Evolutionary conservation across 2,113 vertebrate genomes (phyloP).

Genomic region (Grantiella picta): DNA sequence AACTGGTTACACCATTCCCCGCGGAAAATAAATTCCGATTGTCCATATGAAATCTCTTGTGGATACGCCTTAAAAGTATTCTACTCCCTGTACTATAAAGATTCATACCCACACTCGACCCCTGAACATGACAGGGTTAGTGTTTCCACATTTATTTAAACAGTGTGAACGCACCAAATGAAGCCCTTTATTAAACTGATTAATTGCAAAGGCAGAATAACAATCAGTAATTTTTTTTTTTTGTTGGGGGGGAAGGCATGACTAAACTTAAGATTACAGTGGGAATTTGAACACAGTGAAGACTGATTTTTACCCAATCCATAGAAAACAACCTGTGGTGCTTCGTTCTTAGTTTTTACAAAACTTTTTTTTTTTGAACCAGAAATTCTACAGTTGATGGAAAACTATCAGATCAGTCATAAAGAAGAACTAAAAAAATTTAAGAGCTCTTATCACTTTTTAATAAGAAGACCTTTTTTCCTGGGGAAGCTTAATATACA

Average conservation of each 20-base stretch:
- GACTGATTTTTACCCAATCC: slow-evolving; percentile 9
- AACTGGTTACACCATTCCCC: slow-evolving; percentile 70
- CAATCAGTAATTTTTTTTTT: slow-evolving; percentile 77
- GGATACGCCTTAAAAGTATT: slow-evolving; percentile 82
- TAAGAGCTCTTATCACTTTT: neutral
- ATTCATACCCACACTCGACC: slow-evolving; percentile 81
- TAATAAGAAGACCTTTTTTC: neutral
- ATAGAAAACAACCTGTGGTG: neutral
- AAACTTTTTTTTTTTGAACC: neutral
- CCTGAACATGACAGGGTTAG: slow-evolving; percentile 76
- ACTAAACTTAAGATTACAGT: slow-evolving; percentile 64
- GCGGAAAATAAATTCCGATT: slow-evolving; percentile 86
- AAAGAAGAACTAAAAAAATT: neutral
- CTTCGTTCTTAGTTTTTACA: neutral
- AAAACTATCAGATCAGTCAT: neutral
- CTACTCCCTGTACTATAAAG: slow-evolving; percentile 71
- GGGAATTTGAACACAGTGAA: slow-evolving; percentile 45
- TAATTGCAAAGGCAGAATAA: slow-evolving; percentile 78
- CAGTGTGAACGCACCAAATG: slow-evolving; percentile 69
- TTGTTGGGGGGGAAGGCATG: neutral
- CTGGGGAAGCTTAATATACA: neutral
- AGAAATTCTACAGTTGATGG: neutral
- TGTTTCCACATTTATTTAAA: slow-evolving; percentile 81
- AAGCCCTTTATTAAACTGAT: slow-evolving; percentile 78
- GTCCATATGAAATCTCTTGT: slow-evolving; percentile 80